Evolutionary conservation across 2,888 invertebrate genomes (phyloP), one percentile per base, ranked within the genome.

Genomic region (Isoperla grammatica): DNA sequence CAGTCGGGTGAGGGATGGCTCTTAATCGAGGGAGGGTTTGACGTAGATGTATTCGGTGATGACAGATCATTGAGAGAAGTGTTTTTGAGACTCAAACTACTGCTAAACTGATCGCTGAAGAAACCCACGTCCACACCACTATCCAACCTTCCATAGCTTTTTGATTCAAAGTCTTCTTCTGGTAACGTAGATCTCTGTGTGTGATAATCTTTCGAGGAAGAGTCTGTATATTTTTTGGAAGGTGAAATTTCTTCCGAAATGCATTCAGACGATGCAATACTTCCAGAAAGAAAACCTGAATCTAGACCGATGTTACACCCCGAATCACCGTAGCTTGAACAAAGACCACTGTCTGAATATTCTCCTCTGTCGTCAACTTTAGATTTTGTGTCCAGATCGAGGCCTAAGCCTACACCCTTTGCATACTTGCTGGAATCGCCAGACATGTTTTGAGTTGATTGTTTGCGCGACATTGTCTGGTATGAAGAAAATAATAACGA

Each of bases 121-220:
- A 85, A 75, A 59, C 75, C 79, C 71, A 76, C 73, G 68, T 82
- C 83, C 23, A 86, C 78, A 68, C 86, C 87, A 77, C 85, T 85
- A 71, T 88, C 88, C 60, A 82, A 73, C 71, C 79, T 77, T 81
- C 82, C 83, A 65, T 66, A 69, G 58, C 23, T 59, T 37, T 63
- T 65, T 15, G 63, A 49, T 57, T 64, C 65, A 61, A 45, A 56
- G 22, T 65, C 64, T 39, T 62, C 63, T 54, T 64, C 61, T 12
- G 53, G 53, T 19, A 17, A 53, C 1, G 39, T 53, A 11, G 53
- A 53, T 61, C 59, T 40, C 40, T 50, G 17, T 17, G 19, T 48
- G 57, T 53, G 35, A 66, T 70, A 70, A 65, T 72, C 72, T 48
- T 63, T 60, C 20, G 56, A 46, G 35, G 62, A 58, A 39, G 63